Evolutionary conservation across 2,797 vertebrate species (phyloP).

Genomic region (Trichosurus vulpecula): DNA sequence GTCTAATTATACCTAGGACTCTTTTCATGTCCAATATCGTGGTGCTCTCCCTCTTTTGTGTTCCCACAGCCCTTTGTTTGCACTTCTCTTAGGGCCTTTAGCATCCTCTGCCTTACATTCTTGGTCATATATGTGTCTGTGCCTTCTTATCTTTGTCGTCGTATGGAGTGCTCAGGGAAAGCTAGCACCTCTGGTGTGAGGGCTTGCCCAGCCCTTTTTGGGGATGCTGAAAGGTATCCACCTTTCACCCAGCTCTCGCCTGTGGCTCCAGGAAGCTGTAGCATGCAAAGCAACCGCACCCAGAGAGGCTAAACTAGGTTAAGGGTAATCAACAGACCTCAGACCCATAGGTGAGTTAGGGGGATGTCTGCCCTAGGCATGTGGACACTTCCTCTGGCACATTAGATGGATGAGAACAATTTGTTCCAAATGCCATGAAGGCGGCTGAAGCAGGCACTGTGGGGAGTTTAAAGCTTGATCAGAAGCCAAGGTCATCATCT

Average conservation of each 20-base stretch:
- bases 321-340: neutral
- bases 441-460: neutral
- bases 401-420: neutral
- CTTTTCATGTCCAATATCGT: neutral
- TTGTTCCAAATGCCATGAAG: neutral
- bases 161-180: neutral
- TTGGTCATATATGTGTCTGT: neutral
- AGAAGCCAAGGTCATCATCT: neutral
- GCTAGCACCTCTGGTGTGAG: neutral
- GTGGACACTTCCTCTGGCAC: neutral
- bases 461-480: neutral
- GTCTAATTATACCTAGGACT: neutral
- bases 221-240: neutral
- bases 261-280: neutral
- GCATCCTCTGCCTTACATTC: neutral
- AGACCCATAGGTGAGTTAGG: neutral
- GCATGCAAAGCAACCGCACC: neutral
- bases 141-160: neutral
- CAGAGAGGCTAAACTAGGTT: neutral
- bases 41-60: neutral
- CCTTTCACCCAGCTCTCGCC: neutral
- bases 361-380: neutral
- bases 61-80: neutral
- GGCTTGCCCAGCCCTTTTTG: neutral
- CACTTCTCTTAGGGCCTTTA: neutral